phyloP scores from a whole-genome alignment of 2,797 vertebrate species.

The Phalanger gymnotis region DNA sequence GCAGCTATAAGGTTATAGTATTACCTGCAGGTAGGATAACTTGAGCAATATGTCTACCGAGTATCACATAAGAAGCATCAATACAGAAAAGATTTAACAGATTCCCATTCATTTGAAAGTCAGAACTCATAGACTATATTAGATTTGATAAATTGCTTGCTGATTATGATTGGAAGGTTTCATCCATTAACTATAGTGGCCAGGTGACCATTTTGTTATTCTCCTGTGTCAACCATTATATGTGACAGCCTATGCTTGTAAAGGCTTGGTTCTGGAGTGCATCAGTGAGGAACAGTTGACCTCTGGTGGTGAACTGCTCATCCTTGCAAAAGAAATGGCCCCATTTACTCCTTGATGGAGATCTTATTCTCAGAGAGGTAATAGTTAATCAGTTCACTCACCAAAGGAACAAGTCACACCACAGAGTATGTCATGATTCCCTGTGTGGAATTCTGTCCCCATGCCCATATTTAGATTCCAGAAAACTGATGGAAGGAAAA shows the following conservation, averaged over 20 bases:
- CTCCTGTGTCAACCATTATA: constrained; percentile 44
- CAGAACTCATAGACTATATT: constrained; percentile 25
- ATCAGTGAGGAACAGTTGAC: not conserved
- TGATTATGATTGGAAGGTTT: constrained; percentile 23
- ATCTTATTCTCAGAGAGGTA: constrained; percentile 22
- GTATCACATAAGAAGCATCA: not conserved
- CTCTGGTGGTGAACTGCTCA: not conserved
- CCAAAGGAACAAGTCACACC: constrained; percentile 8
- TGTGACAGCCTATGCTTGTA: not conserved
- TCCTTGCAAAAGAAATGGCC: not conserved
- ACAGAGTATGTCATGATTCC: constrained; percentile 24
- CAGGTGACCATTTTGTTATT: constrained; percentile 50
- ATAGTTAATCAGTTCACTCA: constrained; percentile 36
- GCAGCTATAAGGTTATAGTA: not conserved
- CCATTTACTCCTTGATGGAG: not conserved
- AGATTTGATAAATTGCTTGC: constrained; percentile 3
- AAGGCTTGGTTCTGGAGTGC: constrained; percentile 36
- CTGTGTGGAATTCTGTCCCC: constrained; percentile 33
- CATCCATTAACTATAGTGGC: not conserved
- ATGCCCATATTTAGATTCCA: constrained; percentile 66
- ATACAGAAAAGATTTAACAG: constrained; percentile 33
- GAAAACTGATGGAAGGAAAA: constrained; percentile 62
- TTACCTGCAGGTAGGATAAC: constrained; percentile 17
- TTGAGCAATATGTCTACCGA: not conserved
- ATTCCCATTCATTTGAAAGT: constrained; percentile 54